A percentile compares a stretch with the other conserved stretches of the same genome.
Conservation (phyloP, 2,888 invertebrate species). For the Phalera bucephala region DNA sequence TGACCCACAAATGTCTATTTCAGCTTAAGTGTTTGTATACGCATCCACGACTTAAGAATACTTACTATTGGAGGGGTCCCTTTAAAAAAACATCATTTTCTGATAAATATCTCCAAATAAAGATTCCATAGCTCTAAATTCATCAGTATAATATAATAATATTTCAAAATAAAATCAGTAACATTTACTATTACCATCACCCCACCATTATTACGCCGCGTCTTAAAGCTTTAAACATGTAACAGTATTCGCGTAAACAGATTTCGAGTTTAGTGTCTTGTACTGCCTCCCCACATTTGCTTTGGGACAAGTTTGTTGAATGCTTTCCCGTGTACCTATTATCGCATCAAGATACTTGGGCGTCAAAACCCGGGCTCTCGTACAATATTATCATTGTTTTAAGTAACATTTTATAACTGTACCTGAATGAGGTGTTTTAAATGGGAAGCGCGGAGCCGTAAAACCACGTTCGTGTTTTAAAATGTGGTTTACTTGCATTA, state of each 20-base stretch:
- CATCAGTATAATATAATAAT: too few species aligned
- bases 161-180: too few species aligned
- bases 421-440: neutral
- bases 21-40: too few species aligned
- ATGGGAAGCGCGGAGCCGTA: neutral
- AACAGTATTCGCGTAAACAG: conserved; percentile 62
- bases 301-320: conserved; percentile 63
- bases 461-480: neutral
- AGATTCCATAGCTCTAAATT: too few species aligned
- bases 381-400: conserved; percentile 1
- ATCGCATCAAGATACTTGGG: conserved; percentile 57
- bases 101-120: too few species aligned
- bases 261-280: conserved; percentile 51
- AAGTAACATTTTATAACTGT: neutral
- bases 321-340: conserved; percentile 74
- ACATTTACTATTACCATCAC: too few species aligned
- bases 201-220: too few species aligned
- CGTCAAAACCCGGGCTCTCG: conserved; percentile 19
- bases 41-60: too few species aligned
- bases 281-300: conserved; percentile 41
- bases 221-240: too few species aligned
- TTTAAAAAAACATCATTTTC: too few species aligned
- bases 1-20: too few species aligned
- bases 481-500: neutral
- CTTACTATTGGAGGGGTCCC: too few species aligned